These are phyloP conservation scores for Graptemys geographica DNA, from an alignment of 2,797 vertebrate genomes.

Conservation along the genomic window DNA sequence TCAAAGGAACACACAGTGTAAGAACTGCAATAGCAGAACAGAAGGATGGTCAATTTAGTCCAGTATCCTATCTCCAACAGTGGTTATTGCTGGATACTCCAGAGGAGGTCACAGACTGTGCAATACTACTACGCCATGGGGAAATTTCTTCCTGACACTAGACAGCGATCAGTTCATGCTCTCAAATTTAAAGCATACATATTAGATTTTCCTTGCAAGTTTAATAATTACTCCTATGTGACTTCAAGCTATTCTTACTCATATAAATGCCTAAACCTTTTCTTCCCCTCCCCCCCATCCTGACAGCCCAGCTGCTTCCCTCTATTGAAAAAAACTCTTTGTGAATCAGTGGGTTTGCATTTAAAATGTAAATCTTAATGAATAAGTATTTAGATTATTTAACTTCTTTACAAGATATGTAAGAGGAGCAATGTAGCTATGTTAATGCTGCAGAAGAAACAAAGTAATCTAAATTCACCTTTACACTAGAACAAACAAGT, in stretches of 20 bases:
- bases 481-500: not conserved
- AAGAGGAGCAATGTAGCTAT: not conserved
- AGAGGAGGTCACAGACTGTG: not conserved
- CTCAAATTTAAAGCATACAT: fast-evolving
- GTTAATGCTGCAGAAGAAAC: not conserved
- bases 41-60: not conserved
- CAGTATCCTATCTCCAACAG: not conserved
- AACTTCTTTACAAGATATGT: not conserved
- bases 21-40: not conserved
- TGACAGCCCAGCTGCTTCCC: not conserved
- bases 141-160: not conserved
- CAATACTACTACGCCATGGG: not conserved
- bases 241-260: not conserved
- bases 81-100: not conserved
- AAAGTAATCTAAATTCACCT: not conserved
- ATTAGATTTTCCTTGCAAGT: not conserved
- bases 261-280: not conserved
- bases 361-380: not conserved
- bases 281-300: not conserved
- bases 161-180: not conserved
- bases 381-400: not conserved
- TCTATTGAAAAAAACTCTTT: not conserved
- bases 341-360: not conserved
- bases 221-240: not conserved
- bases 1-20: not conserved